Evolutionary conservation across 2,888 invertebrate genomes (phyloP), one percentile per base, ranked within the genome.

Genomic region (Imbricaverruca yamaguchii): DNA sequence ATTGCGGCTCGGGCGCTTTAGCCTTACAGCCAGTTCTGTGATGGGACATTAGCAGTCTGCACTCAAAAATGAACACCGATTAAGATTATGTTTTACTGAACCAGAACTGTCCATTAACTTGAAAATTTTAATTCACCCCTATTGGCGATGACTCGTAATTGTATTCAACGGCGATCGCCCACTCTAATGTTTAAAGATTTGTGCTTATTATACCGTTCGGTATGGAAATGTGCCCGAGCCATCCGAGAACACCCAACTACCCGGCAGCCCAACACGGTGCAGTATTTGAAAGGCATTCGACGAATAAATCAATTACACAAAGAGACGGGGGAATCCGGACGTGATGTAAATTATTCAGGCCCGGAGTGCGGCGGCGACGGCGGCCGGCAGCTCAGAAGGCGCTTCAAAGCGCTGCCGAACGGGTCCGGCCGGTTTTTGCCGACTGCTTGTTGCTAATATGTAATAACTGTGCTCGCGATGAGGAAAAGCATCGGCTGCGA

Each of bases 281-380:
- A 39, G 61, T 18, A 13, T 18, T 61, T 7, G 8, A 18, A 10
- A 65, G 39, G 23, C 25, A 69, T 69, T 39, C 63, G 39, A 15
- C 39, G 69, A 39, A 69, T 67, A 69, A 69, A 69, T 69, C 69
- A 69, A 69, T 69, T 69, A 39, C 39, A 39, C 39, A 23, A 23
- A 4, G 39, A 23, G 65, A 12, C 39, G 69, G 25, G 12, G 69
- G 25, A 13, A 61, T 39, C 39, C 25, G 39, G 69, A 69, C 13
- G 25, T 15, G 69, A 4, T 23, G 69, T 69, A 15, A 25, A 69
- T 69, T 69, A 69, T 69, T 69, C 69, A 69, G 11, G 15, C 7
- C 39, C 39, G 69, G 39, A 69, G 39, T 12, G 63, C 61, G 63
- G 57, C 57, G 57, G 61, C 61, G 61, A 18, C 61, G 61, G 69